A percentile compares a stretch with the other conserved stretches of the same genome.
phyloP scores from a whole-genome alignment of 2,797 vertebrate species.

The Pseudochaenichthys georgianus region DNA sequence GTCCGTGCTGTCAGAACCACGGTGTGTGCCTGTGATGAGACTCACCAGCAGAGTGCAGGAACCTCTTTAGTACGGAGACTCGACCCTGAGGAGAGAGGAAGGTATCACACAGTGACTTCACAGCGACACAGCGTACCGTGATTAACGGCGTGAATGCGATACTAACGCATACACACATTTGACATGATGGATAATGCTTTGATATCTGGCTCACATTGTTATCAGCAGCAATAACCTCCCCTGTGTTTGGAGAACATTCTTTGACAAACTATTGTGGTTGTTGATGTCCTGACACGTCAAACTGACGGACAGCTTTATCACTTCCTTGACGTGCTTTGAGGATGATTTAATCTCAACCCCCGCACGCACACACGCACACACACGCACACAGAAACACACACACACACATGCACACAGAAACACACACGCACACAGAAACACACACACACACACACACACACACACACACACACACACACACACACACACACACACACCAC shows the following conservation, averaged over 20 bases:
- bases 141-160: neutral
- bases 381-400: too few relatives aligned
- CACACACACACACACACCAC: fast-evolving
- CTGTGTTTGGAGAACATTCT: neutral
- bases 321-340: too few relatives aligned
- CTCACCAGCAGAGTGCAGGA: conserved; percentile 45
- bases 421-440: too few relatives aligned
- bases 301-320: neutral
- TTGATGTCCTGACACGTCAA: neutral
- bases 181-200: neutral
- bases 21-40: neutral
- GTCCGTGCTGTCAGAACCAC: too few relatives aligned
- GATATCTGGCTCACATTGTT: neutral
- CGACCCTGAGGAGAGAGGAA: conserved; percentile 52
- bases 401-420: too few relatives aligned
- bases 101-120: neutral
- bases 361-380: too few relatives aligned
- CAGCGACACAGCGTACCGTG: neutral
- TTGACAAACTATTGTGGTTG: neutral
- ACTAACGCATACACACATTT: neutral
- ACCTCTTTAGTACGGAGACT: conserved; percentile 69
- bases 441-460: too few relatives aligned
- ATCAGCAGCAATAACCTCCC: neutral
- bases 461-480: too few relatives aligned
- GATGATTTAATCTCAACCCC: too few relatives aligned